A percentile compares a stretch with the other conserved stretches of the same genome.
phyloP scores from a whole-genome alignment of 2,797 vertebrate genomes.

The Sebastes alutus region DNA sequence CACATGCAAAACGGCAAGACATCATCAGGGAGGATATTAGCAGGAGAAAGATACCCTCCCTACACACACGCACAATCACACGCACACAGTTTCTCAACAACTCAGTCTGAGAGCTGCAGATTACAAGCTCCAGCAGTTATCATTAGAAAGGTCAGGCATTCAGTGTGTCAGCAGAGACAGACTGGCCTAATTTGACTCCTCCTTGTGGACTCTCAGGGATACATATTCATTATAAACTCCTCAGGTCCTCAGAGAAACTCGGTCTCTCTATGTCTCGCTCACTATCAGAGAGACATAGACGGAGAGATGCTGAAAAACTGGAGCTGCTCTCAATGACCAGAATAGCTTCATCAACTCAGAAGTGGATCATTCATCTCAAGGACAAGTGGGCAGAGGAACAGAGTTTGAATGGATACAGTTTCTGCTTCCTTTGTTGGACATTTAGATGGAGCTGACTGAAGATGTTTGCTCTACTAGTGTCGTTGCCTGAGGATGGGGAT shows the following conservation, averaged over 20 bases:
- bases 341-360: conserved; percentile 9
- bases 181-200: conserved; percentile 27
- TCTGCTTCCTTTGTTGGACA: background rate
- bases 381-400: background rate
- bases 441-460: background rate
- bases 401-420: background rate
- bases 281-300: background rate
- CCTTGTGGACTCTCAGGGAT: conserved; percentile 8
- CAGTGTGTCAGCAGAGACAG: conserved; percentile 24
- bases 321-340: background rate
- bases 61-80: background rate
- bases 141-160: conserved; percentile 19
- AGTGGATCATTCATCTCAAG: conserved; percentile 16
- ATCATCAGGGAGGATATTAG: background rate
- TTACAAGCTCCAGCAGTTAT: background rate
- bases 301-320: background rate
- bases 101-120: background rate
- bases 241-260: conserved; percentile 8
- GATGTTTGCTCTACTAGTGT: background rate
- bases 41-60: background rate
- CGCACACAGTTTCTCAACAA: background rate
- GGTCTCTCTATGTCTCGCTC: background rate
- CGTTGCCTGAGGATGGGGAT: background rate
- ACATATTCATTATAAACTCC: conserved; percentile 31
- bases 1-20: background rate